Evolutionary conservation across 2,113 vertebrate genomes (phyloP).

Genomic region (Ophthalmotilapia sp.): DNA sequence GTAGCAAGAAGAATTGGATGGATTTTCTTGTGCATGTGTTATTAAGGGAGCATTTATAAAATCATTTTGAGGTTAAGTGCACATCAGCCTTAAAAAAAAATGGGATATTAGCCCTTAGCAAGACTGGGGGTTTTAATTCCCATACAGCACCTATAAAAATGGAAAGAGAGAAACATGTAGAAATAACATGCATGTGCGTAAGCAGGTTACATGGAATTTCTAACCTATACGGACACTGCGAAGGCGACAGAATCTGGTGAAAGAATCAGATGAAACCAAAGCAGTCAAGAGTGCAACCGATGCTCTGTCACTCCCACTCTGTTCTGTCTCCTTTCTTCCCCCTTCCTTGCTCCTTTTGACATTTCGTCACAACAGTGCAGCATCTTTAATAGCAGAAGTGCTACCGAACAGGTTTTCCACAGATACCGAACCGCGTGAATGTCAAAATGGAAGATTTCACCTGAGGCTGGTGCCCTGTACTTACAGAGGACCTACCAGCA

Average conservation of each 20-base stretch:
- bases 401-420: constrained; percentile 4
- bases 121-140: background rate
- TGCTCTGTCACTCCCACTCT: background rate
- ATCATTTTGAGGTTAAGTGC: constrained; percentile 45
- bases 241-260: background rate
- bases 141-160: background rate
- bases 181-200: background rate
- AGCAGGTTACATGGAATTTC: background rate
- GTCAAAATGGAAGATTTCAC: constrained; percentile 48
- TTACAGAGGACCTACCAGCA: background rate
- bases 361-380: constrained; percentile 13
- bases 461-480: constrained; percentile 2
- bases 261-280: background rate
- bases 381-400: background rate
- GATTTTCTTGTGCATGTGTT: background rate
- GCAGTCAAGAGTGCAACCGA: background rate
- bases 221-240: background rate
- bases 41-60: constrained; percentile 42
- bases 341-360: background rate
- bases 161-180: background rate
- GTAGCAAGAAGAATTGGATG: constrained; percentile 7
- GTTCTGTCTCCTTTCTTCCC: background rate
- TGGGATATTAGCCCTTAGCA: constrained; percentile 17
- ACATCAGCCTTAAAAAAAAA: constrained; percentile 13
- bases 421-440: constrained; percentile 11